These are phyloP conservation scores for Perccottus glenii DNA, from an alignment of 2,113 vertebrate species.

Conservation along the genomic window DNA sequence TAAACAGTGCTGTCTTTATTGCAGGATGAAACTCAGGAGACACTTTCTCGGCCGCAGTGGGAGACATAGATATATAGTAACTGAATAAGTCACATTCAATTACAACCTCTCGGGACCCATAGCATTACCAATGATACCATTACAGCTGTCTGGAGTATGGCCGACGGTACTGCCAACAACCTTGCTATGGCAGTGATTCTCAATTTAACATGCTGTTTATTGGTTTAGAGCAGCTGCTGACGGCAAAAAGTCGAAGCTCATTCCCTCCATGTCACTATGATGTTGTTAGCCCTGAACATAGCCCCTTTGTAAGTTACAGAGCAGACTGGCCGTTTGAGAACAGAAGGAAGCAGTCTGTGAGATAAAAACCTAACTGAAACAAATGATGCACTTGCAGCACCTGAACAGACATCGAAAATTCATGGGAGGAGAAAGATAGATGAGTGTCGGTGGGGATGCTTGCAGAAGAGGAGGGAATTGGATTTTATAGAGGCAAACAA, in stretches of 20 bases:
- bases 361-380: constrained; percentile 45
- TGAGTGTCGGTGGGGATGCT: constrained; percentile 35
- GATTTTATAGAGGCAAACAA: constrained; percentile 58
- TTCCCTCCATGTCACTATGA: constrained; percentile 25
- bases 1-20: constrained; percentile 44
- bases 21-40: constrained; percentile 40
- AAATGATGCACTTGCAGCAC: constrained; percentile 42
- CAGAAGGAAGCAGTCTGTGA: constrained; percentile 9
- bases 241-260: constrained; percentile 43
- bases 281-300: constrained; percentile 49
- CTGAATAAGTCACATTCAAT: constrained; percentile 69
- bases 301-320: constrained; percentile 24
- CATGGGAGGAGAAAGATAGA: constrained; percentile 53
- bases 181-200: constrained; percentile 41
- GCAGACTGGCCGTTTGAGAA: constrained; percentile 30
- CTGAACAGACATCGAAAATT: constrained; percentile 45
- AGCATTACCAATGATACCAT: constrained; percentile 53
- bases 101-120: constrained; percentile 49
- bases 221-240: constrained; percentile 49
- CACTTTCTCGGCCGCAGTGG: constrained; percentile 32
- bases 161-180: constrained; percentile 47
- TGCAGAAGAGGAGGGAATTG: constrained; percentile 48
- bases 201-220: constrained; percentile 61
- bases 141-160: constrained; percentile 58
- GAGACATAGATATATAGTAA: constrained; percentile 58